Conservation (phyloP, 1,140 invertebrate genomes). For the Capitella teleta region DNA sequence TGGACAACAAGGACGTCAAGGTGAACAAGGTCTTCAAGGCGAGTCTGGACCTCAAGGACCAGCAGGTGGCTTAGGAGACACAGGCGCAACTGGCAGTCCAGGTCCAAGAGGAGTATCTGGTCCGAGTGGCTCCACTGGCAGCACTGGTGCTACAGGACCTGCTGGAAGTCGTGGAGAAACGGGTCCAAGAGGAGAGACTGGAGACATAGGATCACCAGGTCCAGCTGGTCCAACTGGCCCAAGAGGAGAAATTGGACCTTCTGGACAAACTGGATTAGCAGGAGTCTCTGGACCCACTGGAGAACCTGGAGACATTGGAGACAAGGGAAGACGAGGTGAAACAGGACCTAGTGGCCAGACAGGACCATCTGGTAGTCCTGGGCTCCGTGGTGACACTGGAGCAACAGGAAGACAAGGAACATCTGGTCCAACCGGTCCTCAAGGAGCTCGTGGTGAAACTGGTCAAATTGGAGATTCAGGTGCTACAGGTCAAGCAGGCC, state of each 20-base stretch:
- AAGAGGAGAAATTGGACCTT: constrained; percentile 1
- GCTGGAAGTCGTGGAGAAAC: too few species aligned
- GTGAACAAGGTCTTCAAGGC: neutral
- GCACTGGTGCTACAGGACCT: neutral
- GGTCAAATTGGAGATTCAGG: neutral
- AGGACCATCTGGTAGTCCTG: neutral
- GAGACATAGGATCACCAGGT: constrained; percentile 3
- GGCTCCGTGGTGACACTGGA: neutral
- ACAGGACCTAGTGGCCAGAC: neutral
- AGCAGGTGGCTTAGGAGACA: constrained; percentile 5
- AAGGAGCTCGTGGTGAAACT: neutral
- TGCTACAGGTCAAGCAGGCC: neutral
- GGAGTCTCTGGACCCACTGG: neutral
- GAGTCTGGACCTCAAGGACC: constrained; percentile 5
- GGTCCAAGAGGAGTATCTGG: neutral
- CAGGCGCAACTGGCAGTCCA: neutral
- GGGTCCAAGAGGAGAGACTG: constrained; percentile 2
- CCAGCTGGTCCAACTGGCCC: constrained; percentile 6
- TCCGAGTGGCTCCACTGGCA: constrained; percentile 3
- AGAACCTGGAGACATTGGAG: constrained; percentile 2
- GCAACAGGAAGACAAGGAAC: neutral
- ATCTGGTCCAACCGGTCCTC: neutral
- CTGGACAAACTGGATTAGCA: constrained; percentile 2
- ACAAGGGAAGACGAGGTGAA: neutral
- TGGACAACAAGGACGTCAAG: constrained; percentile 2